Evolutionary conservation across 2,797 vertebrate species (phyloP), one percentile per base, ranked within the genome.

Genomic region (Zalophus californianus): DNA sequence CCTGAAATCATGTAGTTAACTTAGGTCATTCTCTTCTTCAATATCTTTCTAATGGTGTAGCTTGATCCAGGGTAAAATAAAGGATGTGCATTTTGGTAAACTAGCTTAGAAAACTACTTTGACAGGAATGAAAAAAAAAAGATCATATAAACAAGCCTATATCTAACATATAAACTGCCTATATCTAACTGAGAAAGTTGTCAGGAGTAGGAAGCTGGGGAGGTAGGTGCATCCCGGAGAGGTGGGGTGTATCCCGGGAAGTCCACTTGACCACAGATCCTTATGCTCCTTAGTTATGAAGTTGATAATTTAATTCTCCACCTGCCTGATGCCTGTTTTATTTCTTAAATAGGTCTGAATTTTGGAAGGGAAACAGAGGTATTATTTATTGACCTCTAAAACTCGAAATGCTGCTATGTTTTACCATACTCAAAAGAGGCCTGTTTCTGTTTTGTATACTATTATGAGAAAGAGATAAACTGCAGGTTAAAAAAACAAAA

Each of bases 341-440:
- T 62, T 94, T 90, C 62, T 97, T 27, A 86, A 21, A 27, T 38
- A 77, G 50, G 58, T 96, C n/a, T 97, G 32, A 94, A 73, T 79
- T 96, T 35, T 50, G 32, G 32, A 97, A 84, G 4, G 29, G 18
- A 83, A 94, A 93, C 25, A 70, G 58, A 95, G 3, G 41, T 44
- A 68, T 27, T 79, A 15, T 10, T 44, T 60, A 80, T 16, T 93
- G 35, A 72, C 0, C 10, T 83, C 84, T 88, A 80, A 80, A 82
- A 58, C 54, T 85, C 56, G 62, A 84, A 27, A 7, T 16, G 50
- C 21, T 60, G 7, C 16, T 58, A 86, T 25, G 50, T 72, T 95
- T 97, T 58, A 78, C 52, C 44, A 52, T 38, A 85, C 5, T 38
- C 14, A 90, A 72, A 32, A 77, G 50, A 85, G 56, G 32, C 50